A percentile compares a stretch with the other conserved stretches of the same genome.
Conservation (phyloP, 1,140 invertebrate genomes). For the Drosophila subpulchrella region DNA sequence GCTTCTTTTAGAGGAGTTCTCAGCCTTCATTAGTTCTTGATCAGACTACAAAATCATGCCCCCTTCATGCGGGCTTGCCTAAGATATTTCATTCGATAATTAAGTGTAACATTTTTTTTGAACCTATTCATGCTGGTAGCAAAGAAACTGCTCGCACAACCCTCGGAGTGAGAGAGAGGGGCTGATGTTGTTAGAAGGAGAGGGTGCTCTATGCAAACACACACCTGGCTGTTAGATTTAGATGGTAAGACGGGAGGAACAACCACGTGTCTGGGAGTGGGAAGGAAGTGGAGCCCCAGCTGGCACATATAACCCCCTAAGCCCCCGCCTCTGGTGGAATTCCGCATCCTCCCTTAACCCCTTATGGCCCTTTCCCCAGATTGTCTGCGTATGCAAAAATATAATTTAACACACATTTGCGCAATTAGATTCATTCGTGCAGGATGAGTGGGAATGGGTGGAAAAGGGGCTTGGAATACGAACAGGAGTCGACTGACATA, state of each 20-base stretch:
- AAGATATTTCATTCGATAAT: constrained; percentile 42
- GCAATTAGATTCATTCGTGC: constrained; percentile 82
- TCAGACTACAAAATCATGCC: constrained; percentile 18
- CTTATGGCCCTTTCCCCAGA: constrained; percentile 41
- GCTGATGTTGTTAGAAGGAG: constrained; percentile 5
- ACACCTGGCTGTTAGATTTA: constrained; percentile 57
- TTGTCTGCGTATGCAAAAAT: constrained; percentile 81
- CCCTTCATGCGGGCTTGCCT: constrained; percentile 20
- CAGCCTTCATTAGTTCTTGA: constrained; percentile 42
- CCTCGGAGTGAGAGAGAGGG: constrained; percentile 24
- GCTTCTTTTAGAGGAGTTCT: constrained; percentile 18
- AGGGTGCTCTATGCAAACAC: constrained; percentile 35
- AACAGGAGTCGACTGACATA: constrained; percentile 56
- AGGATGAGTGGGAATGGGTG: constrained; percentile 31
- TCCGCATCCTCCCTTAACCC: constrained; percentile 16
- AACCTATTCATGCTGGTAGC: constrained; percentile 27
- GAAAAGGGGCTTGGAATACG: constrained; percentile 19
- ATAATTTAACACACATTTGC: constrained; percentile 83
- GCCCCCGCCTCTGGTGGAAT: constrained; percentile 5
- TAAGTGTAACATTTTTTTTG: constrained; percentile 33
- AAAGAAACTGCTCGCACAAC: constrained; percentile 20
- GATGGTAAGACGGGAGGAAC: constrained; percentile 39
- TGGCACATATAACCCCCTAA: constrained; percentile 31
- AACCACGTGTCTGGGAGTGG: constrained; percentile 19
- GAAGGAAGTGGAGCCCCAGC: constrained; percentile 28